Conservation (phyloP, 2,888 invertebrate genomes). For the Drosophila cyrtoloma region DNA sequence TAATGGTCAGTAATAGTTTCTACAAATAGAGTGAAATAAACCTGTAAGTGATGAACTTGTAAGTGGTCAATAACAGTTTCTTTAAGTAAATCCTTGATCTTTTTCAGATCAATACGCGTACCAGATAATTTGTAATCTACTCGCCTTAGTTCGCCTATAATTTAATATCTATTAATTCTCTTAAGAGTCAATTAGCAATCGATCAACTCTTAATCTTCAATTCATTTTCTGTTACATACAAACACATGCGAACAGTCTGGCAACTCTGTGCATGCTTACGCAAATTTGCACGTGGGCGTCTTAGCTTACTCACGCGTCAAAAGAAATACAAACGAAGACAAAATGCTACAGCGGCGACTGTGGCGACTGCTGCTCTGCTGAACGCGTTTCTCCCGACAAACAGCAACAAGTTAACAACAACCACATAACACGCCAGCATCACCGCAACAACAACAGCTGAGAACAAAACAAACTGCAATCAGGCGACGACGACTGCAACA, state of each 20-base stretch:
- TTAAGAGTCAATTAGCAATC: constrained; percentile 23
- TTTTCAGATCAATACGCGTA: neutral
- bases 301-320: constrained; percentile 80
- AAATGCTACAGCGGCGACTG: constrained; percentile 60
- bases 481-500: constrained; percentile 58
- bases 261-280: constrained; percentile 66
- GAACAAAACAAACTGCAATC: constrained; percentile 78
- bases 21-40: neutral
- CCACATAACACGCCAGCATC: constrained; percentile 50
- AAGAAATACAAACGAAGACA: constrained; percentile 81
- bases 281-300: constrained; percentile 82
- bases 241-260: constrained; percentile 54
- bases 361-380: constrained; percentile 45
- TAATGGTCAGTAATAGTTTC: neutral
- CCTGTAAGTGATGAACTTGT: neutral
- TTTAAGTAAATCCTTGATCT: neutral
- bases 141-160: neutral
- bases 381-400: constrained; percentile 72
- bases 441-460: constrained; percentile 67
- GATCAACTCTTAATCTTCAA: constrained; percentile 37
- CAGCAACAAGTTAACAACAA: constrained; percentile 56
- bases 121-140: neutral
- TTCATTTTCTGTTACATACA: constrained; percentile 15
- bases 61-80: neutral
- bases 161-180: neutral